Base-by-base conservation (phyloP, 2,113 vertebrate species). In the Crocuta crocuta region DNA sequence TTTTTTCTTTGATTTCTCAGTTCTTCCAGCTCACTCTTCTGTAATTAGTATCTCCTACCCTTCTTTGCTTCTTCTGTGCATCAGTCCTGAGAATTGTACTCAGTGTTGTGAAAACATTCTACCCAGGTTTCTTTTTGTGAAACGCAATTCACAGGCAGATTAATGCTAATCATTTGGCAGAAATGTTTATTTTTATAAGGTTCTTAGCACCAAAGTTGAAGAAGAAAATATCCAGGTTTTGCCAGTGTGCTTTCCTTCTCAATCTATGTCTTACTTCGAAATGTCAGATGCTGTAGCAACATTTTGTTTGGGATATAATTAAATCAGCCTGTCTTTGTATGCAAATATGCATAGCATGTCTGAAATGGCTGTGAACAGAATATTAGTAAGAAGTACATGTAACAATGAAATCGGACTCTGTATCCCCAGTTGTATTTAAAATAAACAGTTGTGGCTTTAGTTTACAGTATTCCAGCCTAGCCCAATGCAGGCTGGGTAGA, bases 261-360 rank as follows among this genome's bases (percentile, higher is more conserved):
- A 4, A 1, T 85, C 94, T 90, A 31, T 15, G n/a, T 66, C 74
- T 95, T 95, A 53, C n/a, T 90, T 96, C 55, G 63, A 94, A 87
- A 92, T 90, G 83, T 94, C 80, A 96, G 48, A 87, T 93, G 74
- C 31, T 65, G 43, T 11, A 86, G 26, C 31, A 79, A 63, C 48
- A 53, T 71, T 96, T 95, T 81, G 58, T 65, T 97, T 81, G n/a
- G 66, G 39, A 58, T 96, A n/a, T 92, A 90, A 88, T 93, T 93
- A 92, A 92, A 68, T 88, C 48, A 92, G 43, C 28, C 43, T 45
- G 53, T 95, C 68, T 94, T 84, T 93, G 28, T 95, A n/a, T 95
- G 48, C 55, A 80, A 43, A 73, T 92, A 73, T 70, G 19, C 68
- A 55, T 80, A 93, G 66, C 33, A 53, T 93, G 58, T 79, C 76